A percentile compares a stretch with the other conserved stretches of the same genome.
phyloP scores from a whole-genome alignment of 2,113 vertebrate genomes.

The Bubo blakistoni region DNA sequence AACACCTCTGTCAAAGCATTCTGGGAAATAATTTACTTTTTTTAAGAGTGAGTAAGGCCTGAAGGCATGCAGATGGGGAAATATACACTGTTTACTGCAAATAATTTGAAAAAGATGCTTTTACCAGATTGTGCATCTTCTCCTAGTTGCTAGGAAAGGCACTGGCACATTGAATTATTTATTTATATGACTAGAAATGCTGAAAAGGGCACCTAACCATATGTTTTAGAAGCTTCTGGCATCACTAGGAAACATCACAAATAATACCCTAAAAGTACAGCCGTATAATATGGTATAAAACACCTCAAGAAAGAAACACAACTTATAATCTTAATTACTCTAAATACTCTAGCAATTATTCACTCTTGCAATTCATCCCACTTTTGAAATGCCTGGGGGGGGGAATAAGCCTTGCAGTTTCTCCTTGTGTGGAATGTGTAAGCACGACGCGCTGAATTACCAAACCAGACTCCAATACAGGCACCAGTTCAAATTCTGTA shows the following conservation, averaged over 20 bases:
- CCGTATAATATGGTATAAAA: background rate
- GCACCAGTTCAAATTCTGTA: background rate
- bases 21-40: conserved; percentile 50
- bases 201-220: background rate
- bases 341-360: background rate
- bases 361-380: background rate
- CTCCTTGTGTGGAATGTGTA: background rate
- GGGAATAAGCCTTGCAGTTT: background rate
- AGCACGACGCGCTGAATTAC: background rate
- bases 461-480: background rate
- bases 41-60: conserved; percentile 26
- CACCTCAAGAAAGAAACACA: background rate
- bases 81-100: conserved; percentile 60
- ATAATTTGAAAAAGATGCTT: conserved; percentile 60
- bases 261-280: background rate
- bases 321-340: background rate
- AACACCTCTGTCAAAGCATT: conserved; percentile 14
- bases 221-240: background rate
- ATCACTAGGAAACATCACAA: background rate
- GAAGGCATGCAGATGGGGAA: conserved; percentile 64
- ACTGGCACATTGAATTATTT: conserved; percentile 15
- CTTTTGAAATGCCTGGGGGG: background rate
- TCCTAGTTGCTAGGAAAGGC: conserved; percentile 17
- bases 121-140: conserved; percentile 45
- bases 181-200: background rate